These are phyloP conservation scores for Argyrosomus regius DNA, from an alignment of 2,797 vertebrate species.

Conservation along the genomic window DNA sequence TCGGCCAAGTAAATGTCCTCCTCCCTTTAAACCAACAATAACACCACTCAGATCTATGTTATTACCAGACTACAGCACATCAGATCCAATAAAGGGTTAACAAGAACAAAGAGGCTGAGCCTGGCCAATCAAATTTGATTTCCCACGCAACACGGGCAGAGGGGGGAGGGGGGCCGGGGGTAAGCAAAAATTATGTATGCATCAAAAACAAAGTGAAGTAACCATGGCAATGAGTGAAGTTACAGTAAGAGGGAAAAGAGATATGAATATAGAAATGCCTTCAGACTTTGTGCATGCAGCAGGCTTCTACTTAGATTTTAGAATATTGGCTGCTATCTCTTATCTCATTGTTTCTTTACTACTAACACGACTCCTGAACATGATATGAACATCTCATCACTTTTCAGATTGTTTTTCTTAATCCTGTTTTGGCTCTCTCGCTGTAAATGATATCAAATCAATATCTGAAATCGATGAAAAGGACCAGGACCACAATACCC, in stretches of 20 bases:
- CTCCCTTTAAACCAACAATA: conserved; percentile 9
- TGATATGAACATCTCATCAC: neutral
- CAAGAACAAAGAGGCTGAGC: conserved; percentile 53
- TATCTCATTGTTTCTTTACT: neutral
- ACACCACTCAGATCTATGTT: conserved; percentile 16
- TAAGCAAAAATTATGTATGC: neutral
- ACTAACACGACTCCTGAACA: neutral
- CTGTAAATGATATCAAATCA: neutral
- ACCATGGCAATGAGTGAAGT: conserved; percentile 3
- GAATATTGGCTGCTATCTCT: neutral
- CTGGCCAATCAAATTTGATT: conserved; percentile 47
- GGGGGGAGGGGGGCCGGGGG: neutral
- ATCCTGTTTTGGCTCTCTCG: neutral
- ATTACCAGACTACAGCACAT: conserved; percentile 41
- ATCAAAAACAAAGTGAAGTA: neutral
- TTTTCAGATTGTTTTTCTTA: neutral
- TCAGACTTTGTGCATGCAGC: neutral
- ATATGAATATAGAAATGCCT: too few relatives aligned
- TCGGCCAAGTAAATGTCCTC: neutral
- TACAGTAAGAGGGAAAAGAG: neutral
- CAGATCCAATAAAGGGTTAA: conserved; percentile 43
- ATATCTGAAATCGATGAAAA: neutral
- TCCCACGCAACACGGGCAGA: conserved; percentile 30
- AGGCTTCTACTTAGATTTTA: neutral
- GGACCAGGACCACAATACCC: neutral